Evolutionary conservation across 92 coral and sea anemone genomes (phyloP), one percentile per base, ranked within the genome.

Genomic region (Porites evermanni): DNA sequence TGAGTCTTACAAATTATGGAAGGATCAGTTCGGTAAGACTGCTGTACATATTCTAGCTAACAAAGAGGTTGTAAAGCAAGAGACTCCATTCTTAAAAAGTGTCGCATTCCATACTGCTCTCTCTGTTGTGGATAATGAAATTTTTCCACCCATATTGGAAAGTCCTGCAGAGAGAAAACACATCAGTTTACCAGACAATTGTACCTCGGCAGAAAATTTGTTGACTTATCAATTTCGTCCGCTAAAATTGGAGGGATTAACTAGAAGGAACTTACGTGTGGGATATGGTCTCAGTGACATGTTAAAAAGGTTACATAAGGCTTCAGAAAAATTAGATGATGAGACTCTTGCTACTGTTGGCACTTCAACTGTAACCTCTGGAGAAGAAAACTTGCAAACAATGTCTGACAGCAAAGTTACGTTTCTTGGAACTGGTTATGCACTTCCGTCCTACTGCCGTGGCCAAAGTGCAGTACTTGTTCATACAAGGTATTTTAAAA

Each of bases 341-440:
- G 72, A 12, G 32, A 54, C 60, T 44, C 26, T 50, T 13, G 9
- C 23, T 26, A 21, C 66, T 24, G 47, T 44, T 68, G 81, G 74
- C 61, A 60, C 52, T 52, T 44, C 79, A 19, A 67, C 26, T 44
- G 59, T 73, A 14, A 53, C 67, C 20, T 52, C 60, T 32, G 71
- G 61, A 12, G 77, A 74, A 54, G 79, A 67, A 54, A 52, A 61
- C 7, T n/a, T 77, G 6, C 26, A 65, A 51, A 32, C 68, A 16
- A 88, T 74, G 88, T 19, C 53, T 44, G 91, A 86, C 50, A 82
- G 91, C 80, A 82, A 86, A 44, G 92, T 95, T 58, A 90, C 94
- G 4, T 95, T 95, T 69, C 90, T 95, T 75, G 98, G 98, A 0
- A 95, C 98, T 26, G 96, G 95, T 1, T 93, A 91, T 32, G 79